Evolutionary conservation across 2,888 invertebrate genomes (phyloP).

Genomic region (Drosophila pullipes): DNA sequence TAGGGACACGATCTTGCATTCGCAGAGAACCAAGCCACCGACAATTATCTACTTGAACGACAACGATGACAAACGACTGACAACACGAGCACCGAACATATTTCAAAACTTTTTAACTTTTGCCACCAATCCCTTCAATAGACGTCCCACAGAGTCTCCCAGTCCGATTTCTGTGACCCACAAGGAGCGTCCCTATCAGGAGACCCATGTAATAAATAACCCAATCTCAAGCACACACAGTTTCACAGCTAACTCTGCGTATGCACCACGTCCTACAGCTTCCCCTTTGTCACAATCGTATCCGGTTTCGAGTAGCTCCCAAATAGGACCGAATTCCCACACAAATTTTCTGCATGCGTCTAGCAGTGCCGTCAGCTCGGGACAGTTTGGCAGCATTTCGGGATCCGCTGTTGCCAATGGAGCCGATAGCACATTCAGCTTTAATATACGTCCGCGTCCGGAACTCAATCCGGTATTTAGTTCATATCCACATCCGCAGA

Average conservation of each 20-base stretch:
- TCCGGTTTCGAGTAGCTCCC: slow-evolving; percentile 53
- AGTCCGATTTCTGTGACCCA: slow-evolving; percentile 50
- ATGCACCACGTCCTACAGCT: slow-evolving; percentile 48
- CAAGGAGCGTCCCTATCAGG: slow-evolving; percentile 48
- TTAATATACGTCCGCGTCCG: slow-evolving; percentile 82
- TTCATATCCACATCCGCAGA: slow-evolving; percentile 54
- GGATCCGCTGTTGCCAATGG: slow-evolving; percentile 81
- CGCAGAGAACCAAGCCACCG: slow-evolving; percentile 82
- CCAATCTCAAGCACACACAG: slow-evolving; percentile 54
- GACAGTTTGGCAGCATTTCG: slow-evolving; percentile 79
- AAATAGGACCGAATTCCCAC: slow-evolving; percentile 40
- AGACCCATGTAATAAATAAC: slow-evolving; percentile 50
- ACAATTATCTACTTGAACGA: slow-evolving; percentile 84
- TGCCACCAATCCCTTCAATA: slow-evolving; percentile 70
- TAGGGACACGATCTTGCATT: slow-evolving; percentile 45
- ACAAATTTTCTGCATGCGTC: slow-evolving; percentile 75
- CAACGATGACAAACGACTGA: slow-evolving; percentile 70
- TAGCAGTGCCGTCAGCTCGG: slow-evolving; percentile 77
- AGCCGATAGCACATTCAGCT: slow-evolving; percentile 83
- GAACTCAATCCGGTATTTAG: slow-evolving; percentile 54
- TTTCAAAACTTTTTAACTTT: slow-evolving; percentile 81
- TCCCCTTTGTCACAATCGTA: slow-evolving; percentile 39
- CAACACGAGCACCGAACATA: slow-evolving; percentile 76
- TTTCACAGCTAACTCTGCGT: slow-evolving; percentile 23
- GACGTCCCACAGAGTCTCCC: slow-evolving; percentile 42